phyloP scores from a whole-genome alignment of 2,113 vertebrate species.

The Etheostoma spectabile region DNA sequence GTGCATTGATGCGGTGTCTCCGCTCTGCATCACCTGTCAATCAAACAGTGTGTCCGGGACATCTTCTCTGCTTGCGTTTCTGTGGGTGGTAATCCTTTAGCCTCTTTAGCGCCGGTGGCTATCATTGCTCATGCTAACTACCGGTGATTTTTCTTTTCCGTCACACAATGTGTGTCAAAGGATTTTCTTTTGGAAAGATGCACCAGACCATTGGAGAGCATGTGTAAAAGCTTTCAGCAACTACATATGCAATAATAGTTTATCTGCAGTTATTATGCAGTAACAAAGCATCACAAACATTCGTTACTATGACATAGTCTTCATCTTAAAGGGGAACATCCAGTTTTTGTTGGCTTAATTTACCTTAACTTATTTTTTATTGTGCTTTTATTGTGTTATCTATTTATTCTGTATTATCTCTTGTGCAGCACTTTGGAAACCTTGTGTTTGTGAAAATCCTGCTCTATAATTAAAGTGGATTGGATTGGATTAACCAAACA shows the following conservation, averaged over 20 bases:
- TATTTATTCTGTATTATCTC: no score
- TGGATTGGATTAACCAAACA: no score
- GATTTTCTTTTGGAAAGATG: not conserved
- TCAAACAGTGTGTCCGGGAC: conserved; percentile 39
- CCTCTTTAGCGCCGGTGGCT: conserved; percentile 8
- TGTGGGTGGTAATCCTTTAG: conserved; percentile 28
- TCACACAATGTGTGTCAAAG: not conserved
- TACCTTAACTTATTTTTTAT: no score
- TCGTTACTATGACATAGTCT: not conserved
- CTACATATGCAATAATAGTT: not conserved
- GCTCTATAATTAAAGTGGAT: no score
- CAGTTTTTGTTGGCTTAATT: no score
- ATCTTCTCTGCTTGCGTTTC: conserved; percentile 15
- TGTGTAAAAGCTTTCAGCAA: not conserved
- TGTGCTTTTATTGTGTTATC: no score
- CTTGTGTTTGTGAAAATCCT: no score
- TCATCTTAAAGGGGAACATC: not conserved
- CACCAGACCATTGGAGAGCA: not conserved
- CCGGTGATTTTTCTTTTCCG: not conserved
- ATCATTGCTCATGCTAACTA: conserved; percentile 8
- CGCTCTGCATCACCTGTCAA: conserved; percentile 25
- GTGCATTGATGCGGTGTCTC: conserved; percentile 11
- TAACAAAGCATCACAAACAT: no score
- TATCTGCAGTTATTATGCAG: not conserved
- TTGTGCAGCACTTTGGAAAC: no score